phyloP scores from a whole-genome alignment of 2,113 vertebrate species.

The Cyanocitta stelleri region DNA sequence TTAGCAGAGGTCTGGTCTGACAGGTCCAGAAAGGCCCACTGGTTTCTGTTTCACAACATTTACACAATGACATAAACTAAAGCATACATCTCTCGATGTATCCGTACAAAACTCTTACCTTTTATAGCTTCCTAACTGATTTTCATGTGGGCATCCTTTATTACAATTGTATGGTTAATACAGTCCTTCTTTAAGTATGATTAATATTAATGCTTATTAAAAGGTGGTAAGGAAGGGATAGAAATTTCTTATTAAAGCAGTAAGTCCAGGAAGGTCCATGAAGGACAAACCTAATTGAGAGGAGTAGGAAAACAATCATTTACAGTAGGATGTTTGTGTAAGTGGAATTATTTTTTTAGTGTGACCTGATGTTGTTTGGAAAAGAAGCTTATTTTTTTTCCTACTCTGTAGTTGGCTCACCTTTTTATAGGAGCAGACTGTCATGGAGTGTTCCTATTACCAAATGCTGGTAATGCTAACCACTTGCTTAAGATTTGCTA shows the following conservation, averaged over 20 bases:
- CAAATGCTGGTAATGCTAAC: not conserved
- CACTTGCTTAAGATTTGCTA: not conserved
- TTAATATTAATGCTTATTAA: not conserved
- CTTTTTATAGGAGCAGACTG: not conserved
- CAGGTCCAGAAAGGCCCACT: not conserved
- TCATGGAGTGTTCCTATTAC: not conserved
- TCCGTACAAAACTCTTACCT: not conserved
- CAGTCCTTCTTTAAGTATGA: not conserved
- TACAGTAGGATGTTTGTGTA: not conserved
- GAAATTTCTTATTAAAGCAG: not conserved
- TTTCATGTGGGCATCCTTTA: not conserved
- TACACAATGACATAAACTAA: not conserved
- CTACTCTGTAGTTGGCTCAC: not conserved
- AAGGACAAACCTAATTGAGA: not conserved
- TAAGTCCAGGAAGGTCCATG: not conserved
- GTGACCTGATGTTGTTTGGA: not conserved
- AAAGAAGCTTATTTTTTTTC: not conserved
- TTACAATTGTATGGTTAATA: not conserved
- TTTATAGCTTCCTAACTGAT: not conserved
- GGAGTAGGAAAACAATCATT: not conserved
- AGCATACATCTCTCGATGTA: not conserved
- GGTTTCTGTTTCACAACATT: not conserved
- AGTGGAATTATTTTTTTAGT: not conserved
- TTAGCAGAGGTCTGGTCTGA: not conserved
- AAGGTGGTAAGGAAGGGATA: not conserved